These are phyloP conservation scores for Nomada lathburiana DNA, from an alignment of 2,888 invertebrate species.

Conservation along the genomic window DNA sequence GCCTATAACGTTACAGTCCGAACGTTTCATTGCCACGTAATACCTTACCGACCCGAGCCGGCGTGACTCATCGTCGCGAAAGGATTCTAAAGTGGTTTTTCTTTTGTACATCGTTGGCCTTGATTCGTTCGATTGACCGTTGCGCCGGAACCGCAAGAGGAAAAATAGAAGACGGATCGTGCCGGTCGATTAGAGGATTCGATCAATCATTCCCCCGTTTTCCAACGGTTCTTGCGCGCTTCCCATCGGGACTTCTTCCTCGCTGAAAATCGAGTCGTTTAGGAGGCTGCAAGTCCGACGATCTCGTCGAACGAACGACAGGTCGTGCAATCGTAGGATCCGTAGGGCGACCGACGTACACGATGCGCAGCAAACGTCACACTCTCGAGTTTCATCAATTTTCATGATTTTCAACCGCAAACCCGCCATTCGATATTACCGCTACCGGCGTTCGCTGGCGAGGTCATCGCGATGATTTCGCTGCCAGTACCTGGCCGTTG, in stretches of 20 bases:
- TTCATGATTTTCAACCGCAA: conserved; percentile 34
- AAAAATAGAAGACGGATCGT: neutral
- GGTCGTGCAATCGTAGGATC: conserved; percentile 18
- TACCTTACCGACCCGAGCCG: conserved; percentile 4
- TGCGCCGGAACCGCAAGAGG: neutral
- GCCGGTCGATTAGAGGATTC: conserved; percentile 13
- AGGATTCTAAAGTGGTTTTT: conserved; percentile 45
- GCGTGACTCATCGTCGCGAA: conserved; percentile 57
- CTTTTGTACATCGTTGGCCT: conserved; percentile 18
- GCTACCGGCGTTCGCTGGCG: conserved; percentile 15
- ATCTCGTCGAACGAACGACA: conserved; percentile 46
- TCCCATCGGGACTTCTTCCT: neutral
- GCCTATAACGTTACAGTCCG: conserved; percentile 34
- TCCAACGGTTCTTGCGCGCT: neutral
- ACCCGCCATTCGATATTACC: neutral
- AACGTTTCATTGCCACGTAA: conserved; percentile 34
- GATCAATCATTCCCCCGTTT: conserved; percentile 30
- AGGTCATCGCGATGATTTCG: conserved; percentile 58
- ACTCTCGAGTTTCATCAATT: conserved; percentile 6
- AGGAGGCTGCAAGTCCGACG: neutral
- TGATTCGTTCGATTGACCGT: conserved; percentile 21
- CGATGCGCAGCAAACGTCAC: too few relatives aligned
- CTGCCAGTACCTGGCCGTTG: conserved; percentile 37
- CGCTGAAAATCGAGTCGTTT: neutral
- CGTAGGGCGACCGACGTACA: too few relatives aligned